Base-by-base conservation (phyloP, 2,113 vertebrate species). In the Myxocyprinus asiaticus region DNA sequence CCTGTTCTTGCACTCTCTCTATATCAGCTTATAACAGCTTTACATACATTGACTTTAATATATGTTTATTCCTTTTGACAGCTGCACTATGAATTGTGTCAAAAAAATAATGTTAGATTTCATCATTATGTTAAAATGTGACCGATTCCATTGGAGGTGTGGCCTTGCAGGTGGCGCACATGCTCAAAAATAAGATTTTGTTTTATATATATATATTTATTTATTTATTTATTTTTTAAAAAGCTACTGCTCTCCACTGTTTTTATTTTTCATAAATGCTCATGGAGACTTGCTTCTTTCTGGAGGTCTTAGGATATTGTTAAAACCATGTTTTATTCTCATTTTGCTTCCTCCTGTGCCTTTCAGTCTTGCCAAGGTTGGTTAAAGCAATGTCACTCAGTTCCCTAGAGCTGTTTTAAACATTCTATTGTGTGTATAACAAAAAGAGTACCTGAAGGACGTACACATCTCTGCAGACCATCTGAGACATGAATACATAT, bases 401-500 rank as follows among this genome's bases (percentile, higher is more conserved):
- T 63, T 74, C 71, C 71, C 71, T 61, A 74, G 71, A 50, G 71
- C 58, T 63, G 55, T 58, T 47, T 48, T 74, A 63, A 47, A 61
- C 45, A 74, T 74, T 45, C 71, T 74, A 63, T 74, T 74, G 71
- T 74, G 12, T 63, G 6, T 62, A 9, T 50, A 62, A 63, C 71
- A 74, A 22, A 63, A 74, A 47, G 11, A 74, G 44, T 45, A 74
- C 71, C 45, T 50, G 71, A 74, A 74, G 45, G 58, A 50, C 45
- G 0, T 74, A 47, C 2, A 12, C 58, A 17, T 44, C 55, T 72
- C 70, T 15, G 4, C 55, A 22, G 70, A 47, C 14, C 56, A 72
- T 72, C 70, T 47, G 70, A 72, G 70, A 59, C 55, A 17, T 22
- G 70, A 74, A 63, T 74, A 12, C 45, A 74, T 74, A 63, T 74